phyloP scores from a whole-genome alignment of 2,888 invertebrate species.

The Lydus trimaculatus region DNA sequence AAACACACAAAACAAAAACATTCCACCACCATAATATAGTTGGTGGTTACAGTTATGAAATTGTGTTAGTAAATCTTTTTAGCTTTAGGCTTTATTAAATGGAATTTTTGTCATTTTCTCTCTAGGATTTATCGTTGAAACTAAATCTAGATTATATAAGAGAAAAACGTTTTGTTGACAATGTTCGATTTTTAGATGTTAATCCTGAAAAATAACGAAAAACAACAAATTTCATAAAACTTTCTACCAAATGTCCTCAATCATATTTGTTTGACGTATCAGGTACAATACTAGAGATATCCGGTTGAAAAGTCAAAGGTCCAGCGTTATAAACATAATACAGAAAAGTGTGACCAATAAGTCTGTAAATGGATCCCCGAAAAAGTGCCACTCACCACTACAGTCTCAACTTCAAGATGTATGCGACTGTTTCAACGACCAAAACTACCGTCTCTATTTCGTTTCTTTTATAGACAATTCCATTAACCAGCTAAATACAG shows the following conservation, averaged over 20 bases:
- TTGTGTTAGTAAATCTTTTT: not conserved
- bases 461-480: not conserved
- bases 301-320: too few species aligned
- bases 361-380: too few species aligned
- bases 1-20: not conserved
- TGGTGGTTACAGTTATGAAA: not conserved
- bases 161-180: not conserved
- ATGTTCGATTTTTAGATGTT: not conserved
- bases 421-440: too few species aligned
- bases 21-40: not conserved
- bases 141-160: not conserved
- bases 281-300: too few species aligned
- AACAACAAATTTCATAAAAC: too few species aligned
- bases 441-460: too few species aligned
- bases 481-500: not conserved
- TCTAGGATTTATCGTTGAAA: not conserved
- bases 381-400: too few species aligned
- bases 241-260: too few species aligned
- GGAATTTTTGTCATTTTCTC: not conserved
- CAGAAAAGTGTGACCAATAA: too few species aligned
- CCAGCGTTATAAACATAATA: too few species aligned
- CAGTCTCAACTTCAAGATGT: too few species aligned
- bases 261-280: too few species aligned
- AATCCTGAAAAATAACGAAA: not conserved
- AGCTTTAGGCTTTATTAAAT: not conserved